Conservation (phyloP, 2,797 vertebrate species). For the Sebastes umbrosus region DNA sequence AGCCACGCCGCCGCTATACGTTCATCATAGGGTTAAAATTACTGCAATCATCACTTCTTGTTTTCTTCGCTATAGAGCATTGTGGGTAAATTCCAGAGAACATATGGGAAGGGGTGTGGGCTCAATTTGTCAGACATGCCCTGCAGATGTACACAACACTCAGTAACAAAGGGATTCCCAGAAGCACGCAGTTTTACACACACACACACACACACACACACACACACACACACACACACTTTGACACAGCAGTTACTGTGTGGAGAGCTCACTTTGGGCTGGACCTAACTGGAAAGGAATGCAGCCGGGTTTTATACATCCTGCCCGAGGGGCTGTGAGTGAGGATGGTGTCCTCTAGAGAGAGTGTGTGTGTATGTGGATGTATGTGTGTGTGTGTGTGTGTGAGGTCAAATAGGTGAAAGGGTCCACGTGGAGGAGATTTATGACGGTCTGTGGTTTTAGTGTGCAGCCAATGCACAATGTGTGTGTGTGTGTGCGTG, state of each 20-base stretch:
- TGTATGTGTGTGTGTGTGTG: constrained; percentile 18
- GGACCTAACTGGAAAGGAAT: constrained; percentile 86
- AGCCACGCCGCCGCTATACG: background rate
- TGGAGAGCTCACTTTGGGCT: constrained; percentile 79
- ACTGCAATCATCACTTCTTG: constrained; percentile 53
- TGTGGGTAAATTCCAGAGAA: constrained; percentile 65
- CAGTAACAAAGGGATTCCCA: constrained; percentile 69
- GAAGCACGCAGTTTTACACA: constrained; percentile 39
- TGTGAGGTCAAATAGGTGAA: constrained; percentile 70
- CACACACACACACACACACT: constrained; percentile 33
- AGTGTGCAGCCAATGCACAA: constrained; percentile 22
- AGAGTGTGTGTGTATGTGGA: background rate
- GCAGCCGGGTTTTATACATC: constrained; percentile 82
- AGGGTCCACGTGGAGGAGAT: constrained; percentile 61
- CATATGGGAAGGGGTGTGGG: constrained; percentile 8
- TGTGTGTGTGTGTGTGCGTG: constrained; percentile 6
- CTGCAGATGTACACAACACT: constrained; percentile 29
- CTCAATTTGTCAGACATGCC: background rate
- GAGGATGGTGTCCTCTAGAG: constrained; percentile 65
- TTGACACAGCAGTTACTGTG: constrained; percentile 77
- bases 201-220: constrained; percentile 21
- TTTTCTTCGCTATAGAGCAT: constrained; percentile 40
- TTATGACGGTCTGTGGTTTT: constrained; percentile 50
- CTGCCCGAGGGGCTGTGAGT: constrained; percentile 71
- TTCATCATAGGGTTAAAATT: constrained; percentile 36